Conservation (phyloP, 1,140 invertebrate species). For the Oreohelix idahoensis region DNA sequence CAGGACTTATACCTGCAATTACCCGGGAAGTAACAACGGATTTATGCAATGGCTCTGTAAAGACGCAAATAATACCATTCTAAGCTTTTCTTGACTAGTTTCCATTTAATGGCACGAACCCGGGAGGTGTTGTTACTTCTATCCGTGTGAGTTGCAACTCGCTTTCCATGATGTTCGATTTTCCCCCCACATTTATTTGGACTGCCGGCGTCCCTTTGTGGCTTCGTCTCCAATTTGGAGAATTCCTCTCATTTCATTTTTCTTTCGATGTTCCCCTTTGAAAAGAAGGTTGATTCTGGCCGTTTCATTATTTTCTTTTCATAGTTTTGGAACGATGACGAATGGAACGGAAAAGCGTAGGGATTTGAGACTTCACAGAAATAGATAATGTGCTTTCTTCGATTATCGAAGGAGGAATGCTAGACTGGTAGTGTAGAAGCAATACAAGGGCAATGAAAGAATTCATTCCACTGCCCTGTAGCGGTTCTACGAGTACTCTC, state of each 20-base stretch:
- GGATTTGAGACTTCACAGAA: neutral
- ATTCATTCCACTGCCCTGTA: neutral
- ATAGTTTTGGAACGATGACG: neutral
- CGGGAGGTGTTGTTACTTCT: neutral
- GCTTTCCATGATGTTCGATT: neutral
- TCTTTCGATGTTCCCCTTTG: neutral
- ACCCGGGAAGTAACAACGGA: neutral
- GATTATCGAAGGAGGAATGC: neutral
- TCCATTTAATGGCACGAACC: neutral
- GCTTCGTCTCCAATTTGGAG: conserved; percentile 1
- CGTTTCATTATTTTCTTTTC: neutral
- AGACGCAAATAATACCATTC: neutral
- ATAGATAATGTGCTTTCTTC: neutral
- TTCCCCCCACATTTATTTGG: neutral
- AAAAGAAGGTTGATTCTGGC: neutral
- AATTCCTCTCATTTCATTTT: neutral
- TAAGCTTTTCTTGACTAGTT: neutral
- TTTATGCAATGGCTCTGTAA: neutral
- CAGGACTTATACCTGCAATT: neutral
- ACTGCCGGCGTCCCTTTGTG: neutral
- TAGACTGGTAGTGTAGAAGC: neutral
- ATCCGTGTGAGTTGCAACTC: neutral
- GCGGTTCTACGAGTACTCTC: neutral
- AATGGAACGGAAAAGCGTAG: neutral
- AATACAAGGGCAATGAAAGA: neutral